Evolutionary conservation across 2,888 invertebrate genomes (phyloP), one percentile per base, ranked within the genome.

Genomic region (Drosophila peninsularis): DNA sequence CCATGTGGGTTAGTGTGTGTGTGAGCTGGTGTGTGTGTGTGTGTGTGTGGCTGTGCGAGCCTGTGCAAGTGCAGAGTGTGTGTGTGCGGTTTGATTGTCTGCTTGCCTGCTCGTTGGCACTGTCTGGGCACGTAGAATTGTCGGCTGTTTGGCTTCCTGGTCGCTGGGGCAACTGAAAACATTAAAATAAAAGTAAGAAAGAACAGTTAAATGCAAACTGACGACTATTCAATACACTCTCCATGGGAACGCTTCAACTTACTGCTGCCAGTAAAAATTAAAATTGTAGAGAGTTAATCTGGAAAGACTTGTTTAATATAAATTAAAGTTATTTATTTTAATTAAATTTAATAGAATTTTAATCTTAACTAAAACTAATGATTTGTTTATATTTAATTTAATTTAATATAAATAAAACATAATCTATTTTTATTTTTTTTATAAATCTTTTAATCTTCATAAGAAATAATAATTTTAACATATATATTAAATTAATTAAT

Each of bases 71-170:
- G 47, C 17, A 60, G 24, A 24, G 24, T 24, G 24, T 50, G 55
- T 49, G 63, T 47, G 50, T 17, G 52, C 49, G 61, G 60, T 71
- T 62, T 75, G 82, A 78, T 67, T 76, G 86, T 80, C 82, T 82
- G 62, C 57, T 54, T 30, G 62, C 47, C 37, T 44, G 30, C 62
- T 61, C 39, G 37, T 47, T 57, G 49, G 24, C 61, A 60, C 53
- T 63, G 71, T 75, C 67, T 71, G 75, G 68, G 79, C 79, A 84
- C 82, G 88, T 84, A 71, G 71, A 75, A 71, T 57, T 78, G 88
- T 62, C 67, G 82, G 66, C 73, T 70, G 78, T 74, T 73, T 78
- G 71, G 74, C 80, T 76, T 80, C 55, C 72, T 67, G 67, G 63
- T 73, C 72, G 55, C 56, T 45, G 62, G 60, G 58, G 58, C 58